These are phyloP conservation scores for Natator depressus DNA, from an alignment of 2,113 vertebrate species.

Conservation along the genomic window DNA sequence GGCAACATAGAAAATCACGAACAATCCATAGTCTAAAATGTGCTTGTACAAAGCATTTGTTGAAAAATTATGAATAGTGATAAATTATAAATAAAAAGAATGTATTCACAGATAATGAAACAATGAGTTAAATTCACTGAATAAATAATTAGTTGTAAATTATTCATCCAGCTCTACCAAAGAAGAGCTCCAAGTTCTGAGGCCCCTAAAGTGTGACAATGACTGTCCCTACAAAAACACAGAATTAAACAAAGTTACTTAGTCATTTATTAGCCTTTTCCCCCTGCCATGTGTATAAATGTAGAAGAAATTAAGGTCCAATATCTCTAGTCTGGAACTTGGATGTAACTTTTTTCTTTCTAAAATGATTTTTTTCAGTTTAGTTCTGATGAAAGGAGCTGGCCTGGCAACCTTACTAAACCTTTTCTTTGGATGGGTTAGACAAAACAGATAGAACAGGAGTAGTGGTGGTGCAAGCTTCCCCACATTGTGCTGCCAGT, in stretches of 20 bases:
- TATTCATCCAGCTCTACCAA: conserved; percentile 45
- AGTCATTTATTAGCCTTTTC: conserved; percentile 28
- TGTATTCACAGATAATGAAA: conserved; percentile 33
- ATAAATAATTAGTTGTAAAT: conserved; percentile 40
- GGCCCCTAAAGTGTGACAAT: conserved; percentile 32
- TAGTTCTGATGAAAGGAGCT: not conserved
- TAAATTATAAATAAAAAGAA: conserved; percentile 32
- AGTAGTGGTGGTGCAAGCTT: not conserved
- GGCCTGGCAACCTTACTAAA: not conserved
- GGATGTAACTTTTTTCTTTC: conserved; percentile 1
- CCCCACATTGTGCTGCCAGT: not conserved
- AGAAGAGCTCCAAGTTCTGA: conserved; percentile 6
- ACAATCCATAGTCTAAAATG: not conserved
- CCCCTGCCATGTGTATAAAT: conserved; percentile 33
- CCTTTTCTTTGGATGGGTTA: not conserved
- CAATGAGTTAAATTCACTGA: conserved; percentile 15
- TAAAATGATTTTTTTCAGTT: not conserved
- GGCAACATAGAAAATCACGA: not conserved
- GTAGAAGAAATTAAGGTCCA: conserved; percentile 32
- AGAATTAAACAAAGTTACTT: not conserved
- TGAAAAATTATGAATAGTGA: not conserved
- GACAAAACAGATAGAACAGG: not conserved
- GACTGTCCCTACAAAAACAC: conserved; percentile 32
- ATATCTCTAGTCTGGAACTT: conserved; percentile 21
- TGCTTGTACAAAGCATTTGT: conserved; percentile 3